Conservation (phyloP, 2,113 vertebrate genomes). For the Forbesichthys papilliferus region DNA sequence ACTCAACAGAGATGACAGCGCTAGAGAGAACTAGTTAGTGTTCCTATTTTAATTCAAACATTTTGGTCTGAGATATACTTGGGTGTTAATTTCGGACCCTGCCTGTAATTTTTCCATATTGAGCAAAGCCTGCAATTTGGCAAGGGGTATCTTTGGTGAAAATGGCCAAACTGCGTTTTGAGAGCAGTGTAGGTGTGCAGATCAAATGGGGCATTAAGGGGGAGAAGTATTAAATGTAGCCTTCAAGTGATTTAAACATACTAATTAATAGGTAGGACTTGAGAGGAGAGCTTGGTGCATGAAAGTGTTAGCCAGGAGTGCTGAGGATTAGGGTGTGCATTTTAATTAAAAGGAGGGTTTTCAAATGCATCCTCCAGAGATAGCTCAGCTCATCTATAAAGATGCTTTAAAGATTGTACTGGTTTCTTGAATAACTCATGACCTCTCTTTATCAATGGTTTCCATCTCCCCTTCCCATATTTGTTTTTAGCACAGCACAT, state of each 20-base stretch:
- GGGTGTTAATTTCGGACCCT: too few species aligned
- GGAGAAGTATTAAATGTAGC: constrained; percentile 10
- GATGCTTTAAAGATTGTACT: constrained; percentile 16
- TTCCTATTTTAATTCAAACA: too few species aligned
- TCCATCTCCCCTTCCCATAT: background rate
- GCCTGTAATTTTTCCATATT: too few species aligned
- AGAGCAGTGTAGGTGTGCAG: constrained; percentile 10
- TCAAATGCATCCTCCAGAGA: constrained; percentile 12
- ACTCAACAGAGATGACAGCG: too few species aligned
- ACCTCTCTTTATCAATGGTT: constrained; percentile 8
- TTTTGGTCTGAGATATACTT: too few species aligned
- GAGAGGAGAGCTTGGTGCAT: constrained; percentile 21
- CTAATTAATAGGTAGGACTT: constrained; percentile 44
- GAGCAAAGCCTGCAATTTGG: too few species aligned
- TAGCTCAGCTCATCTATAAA: constrained; percentile 18
- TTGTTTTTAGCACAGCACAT: constrained; percentile 37
- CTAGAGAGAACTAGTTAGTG: too few species aligned
- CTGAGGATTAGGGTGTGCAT: constrained; percentile 35
- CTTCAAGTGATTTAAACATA: constrained; percentile 16
- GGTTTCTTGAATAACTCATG: constrained; percentile 19
- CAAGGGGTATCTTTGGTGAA: too few species aligned
- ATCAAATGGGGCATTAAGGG: constrained; percentile 8
- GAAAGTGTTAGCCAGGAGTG: constrained; percentile 30
- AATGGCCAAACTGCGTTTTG: too few species aligned
- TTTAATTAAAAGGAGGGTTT: constrained; percentile 55